These are phyloP conservation scores for Prosopocoilus inquinatus DNA, from an alignment of 2,888 invertebrate species.

Conservation along the genomic window DNA sequence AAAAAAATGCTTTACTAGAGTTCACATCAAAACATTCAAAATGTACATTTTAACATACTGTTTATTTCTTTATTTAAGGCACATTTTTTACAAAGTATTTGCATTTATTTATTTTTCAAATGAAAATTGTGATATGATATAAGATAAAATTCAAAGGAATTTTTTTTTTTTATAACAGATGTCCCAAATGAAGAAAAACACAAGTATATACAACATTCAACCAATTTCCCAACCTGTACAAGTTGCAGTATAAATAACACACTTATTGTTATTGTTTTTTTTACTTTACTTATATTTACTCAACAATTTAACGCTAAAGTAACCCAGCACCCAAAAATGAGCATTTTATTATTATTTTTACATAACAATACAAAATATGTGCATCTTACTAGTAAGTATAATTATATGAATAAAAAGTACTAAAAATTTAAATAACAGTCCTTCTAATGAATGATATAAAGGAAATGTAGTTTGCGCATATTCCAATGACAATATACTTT, in stretches of 20 bases:
- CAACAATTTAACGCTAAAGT: background rate
- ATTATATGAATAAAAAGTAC: constrained; percentile 1
- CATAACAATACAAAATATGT: constrained; percentile 8
- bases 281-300: constrained; percentile 1
- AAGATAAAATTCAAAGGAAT: background rate
- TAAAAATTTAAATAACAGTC: constrained; percentile 1
- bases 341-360: constrained; percentile 7
- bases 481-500: no score
- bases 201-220: background rate
- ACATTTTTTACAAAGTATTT: constrained; percentile 6
- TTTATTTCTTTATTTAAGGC: constrained; percentile 7
- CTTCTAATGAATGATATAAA: background rate
- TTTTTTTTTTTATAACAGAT: no score
- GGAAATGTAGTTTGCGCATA: background rate
- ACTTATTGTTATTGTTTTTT: constrained; percentile 1
- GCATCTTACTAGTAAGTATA: constrained; percentile 2
- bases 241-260: background rate
- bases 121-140: background rate
- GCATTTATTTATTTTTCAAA: constrained; percentile 5
- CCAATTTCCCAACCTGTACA: constrained; percentile 7
- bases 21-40: background rate
- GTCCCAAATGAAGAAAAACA: no score
- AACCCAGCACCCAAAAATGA: constrained; percentile 11
- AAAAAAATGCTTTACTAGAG: background rate
- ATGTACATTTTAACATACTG: background rate